phyloP scores from a whole-genome alignment of 2,113 vertebrate genomes.

The Oceanodroma tethys region DNA sequence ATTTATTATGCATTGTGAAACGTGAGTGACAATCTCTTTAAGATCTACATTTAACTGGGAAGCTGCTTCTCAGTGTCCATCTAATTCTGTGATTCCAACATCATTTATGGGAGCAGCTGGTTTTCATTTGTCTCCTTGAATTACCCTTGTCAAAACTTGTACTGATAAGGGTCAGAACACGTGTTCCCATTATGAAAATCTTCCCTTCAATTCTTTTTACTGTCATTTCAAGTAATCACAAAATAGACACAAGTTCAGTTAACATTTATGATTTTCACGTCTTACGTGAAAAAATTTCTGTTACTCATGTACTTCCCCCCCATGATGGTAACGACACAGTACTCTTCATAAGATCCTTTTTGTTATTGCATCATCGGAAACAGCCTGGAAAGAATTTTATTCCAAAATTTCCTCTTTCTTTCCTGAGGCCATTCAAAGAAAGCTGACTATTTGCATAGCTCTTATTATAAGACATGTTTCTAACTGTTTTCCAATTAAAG shows the following conservation, averaged over 20 bases:
- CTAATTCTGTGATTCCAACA: neutral
- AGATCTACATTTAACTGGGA: neutral
- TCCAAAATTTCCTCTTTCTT: neutral
- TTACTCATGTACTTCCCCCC: neutral
- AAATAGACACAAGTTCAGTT: neutral
- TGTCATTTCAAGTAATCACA: neutral
- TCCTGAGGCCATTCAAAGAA: neutral
- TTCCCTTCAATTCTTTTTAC: neutral
- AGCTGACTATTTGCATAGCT: conserved; percentile 5
- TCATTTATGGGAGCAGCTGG: neutral
- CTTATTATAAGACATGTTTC: neutral
- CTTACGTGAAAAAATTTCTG: neutral
- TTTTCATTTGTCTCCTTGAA: neutral
- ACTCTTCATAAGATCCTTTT: neutral
- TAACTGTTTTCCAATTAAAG: conserved; percentile 43
- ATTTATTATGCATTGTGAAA: neutral
- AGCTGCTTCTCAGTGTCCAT: neutral
- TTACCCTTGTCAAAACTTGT: neutral
- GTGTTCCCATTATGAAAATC: neutral
- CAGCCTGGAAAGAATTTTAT: neutral
- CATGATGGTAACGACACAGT: fast-evolving
- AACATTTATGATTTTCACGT: neutral
- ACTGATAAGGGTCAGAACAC: neutral
- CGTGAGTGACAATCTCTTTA: neutral
- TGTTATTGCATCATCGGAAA: neutral